phyloP scores from a whole-genome alignment of 2,888 invertebrate genomes.

The Morpho achilles region DNA sequence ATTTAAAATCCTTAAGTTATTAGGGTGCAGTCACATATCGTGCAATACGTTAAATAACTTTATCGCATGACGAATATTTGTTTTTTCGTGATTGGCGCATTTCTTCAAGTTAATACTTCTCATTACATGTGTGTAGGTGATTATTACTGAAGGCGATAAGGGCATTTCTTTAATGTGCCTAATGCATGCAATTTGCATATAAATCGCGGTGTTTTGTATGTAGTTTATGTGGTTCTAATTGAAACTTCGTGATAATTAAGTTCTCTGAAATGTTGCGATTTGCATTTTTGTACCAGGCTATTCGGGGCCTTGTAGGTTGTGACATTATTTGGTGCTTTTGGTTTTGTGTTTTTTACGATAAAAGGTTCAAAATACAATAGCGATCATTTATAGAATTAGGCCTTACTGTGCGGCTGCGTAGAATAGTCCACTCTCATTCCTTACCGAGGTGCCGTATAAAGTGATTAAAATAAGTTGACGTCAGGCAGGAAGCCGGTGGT shows the following conservation, averaged over 20 bases:
- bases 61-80: slow-evolving; percentile 14
- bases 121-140: slow-evolving; percentile 12
- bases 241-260: not conserved
- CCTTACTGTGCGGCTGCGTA: no score
- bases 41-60: slow-evolving; percentile 15
- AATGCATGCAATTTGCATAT: slow-evolving; percentile 18
- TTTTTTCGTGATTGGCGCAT: slow-evolving; percentile 14
- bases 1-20: not conserved
- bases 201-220: not conserved
- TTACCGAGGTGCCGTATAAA: no score
- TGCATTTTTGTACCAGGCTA: no score
- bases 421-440: no score
- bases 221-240: not conserved
- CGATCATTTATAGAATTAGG: no score
- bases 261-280: no score
- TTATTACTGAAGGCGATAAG: slow-evolving; percentile 11
- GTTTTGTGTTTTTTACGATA: no score
- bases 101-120: slow-evolving; percentile 11
- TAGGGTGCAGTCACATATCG: slow-evolving; percentile 12
- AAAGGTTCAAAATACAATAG: no score
- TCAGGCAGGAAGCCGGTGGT: no score
- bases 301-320: no score
- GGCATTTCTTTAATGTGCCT: slow-evolving; percentile 7
- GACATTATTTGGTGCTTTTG: no score
- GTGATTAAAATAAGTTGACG: no score